These are phyloP conservation scores for Odocoileus virginianus DNA, from an alignment of 2,113 vertebrate species.

Conservation along the genomic window DNA sequence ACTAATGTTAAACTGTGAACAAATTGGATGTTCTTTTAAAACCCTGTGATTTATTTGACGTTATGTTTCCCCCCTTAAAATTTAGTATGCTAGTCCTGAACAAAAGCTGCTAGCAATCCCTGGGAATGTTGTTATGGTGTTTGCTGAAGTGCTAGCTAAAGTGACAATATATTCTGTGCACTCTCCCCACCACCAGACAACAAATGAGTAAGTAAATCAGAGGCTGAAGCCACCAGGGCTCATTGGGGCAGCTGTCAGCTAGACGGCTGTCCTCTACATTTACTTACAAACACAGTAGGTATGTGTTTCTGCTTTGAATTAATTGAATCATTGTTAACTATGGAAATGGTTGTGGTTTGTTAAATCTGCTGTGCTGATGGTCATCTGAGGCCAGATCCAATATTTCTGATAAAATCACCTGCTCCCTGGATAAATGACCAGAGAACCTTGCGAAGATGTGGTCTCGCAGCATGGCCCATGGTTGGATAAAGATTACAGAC, in stretches of 20 bases:
- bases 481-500: background rate
- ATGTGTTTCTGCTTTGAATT: background rate
- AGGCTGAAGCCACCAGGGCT: background rate
- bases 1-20: conserved; percentile 74
- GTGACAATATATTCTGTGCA: conserved; percentile 63
- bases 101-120: conserved; percentile 72
- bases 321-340: conserved; percentile 31
- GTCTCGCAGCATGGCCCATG: background rate
- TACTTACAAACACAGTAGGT: background rate
- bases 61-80: conserved; percentile 68
- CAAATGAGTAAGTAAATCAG: conserved; percentile 67
- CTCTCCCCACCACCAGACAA: conserved; percentile 55
- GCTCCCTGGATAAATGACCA: background rate
- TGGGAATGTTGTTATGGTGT: conserved; percentile 57
- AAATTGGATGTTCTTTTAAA: conserved; percentile 75
- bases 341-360: background rate
- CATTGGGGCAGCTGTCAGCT: background rate
- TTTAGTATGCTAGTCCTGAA: conserved; percentile 70
- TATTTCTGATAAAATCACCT: background rate
- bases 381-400: background rate
- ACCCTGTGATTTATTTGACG: conserved; percentile 69
- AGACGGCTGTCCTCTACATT: background rate
- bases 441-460: background rate
- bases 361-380: background rate
- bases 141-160: conserved; percentile 66